Percentiles rank a stretch among this genome's conserved stretches.
Evolutionary conservation across 1,140 invertebrate species (phyloP).

Genomic region (Solen grandis): DNA sequence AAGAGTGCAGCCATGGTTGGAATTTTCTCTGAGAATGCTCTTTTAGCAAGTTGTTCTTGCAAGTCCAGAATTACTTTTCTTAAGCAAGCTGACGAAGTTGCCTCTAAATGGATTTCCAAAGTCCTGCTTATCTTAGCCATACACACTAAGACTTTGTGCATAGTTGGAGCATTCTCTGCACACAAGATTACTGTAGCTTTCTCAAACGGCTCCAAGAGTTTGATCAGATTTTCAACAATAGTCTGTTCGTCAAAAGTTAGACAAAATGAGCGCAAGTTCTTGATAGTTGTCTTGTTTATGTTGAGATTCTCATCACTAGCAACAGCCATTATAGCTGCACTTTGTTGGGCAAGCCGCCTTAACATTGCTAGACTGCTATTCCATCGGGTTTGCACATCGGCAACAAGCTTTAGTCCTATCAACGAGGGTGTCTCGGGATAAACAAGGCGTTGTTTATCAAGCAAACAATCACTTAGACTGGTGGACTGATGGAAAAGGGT

Average conservation of each 20-base stretch:
- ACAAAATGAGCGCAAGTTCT: constrained; percentile 8
- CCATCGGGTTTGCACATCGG: constrained; percentile 34
- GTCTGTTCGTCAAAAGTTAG: constrained; percentile 46
- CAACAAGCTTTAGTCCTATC: constrained; percentile 27
- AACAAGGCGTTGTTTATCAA: constrained; percentile 10
- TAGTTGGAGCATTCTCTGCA: constrained; percentile 21
- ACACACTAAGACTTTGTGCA: constrained; percentile 20
- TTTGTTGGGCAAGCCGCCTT: constrained; percentile 17
- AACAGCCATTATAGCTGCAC: constrained; percentile 42
- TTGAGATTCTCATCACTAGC: constrained; percentile 20
- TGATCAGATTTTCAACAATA: constrained; percentile 25
- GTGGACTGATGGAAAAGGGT: constrained; percentile 42
- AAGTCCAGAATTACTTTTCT: constrained; percentile 5
- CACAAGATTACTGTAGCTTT: constrained; percentile 45
- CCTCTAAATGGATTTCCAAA: background rate
- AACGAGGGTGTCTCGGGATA: background rate
- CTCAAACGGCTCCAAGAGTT: constrained; percentile 21
- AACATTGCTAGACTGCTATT: constrained; percentile 39
- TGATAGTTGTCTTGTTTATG: constrained; percentile 12
- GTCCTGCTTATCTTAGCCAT: constrained; percentile 6
- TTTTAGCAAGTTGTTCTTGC: constrained; percentile 5
- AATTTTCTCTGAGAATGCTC: background rate
- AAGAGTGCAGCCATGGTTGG: constrained; percentile 1
- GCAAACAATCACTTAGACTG: constrained; percentile 13
- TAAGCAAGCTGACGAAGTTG: background rate